Percentiles rank a stretch among this genome's conserved stretches.
Conservation (phyloP, 92 coral and sea anemone species). For the Pocillopora meandrina region DNA sequence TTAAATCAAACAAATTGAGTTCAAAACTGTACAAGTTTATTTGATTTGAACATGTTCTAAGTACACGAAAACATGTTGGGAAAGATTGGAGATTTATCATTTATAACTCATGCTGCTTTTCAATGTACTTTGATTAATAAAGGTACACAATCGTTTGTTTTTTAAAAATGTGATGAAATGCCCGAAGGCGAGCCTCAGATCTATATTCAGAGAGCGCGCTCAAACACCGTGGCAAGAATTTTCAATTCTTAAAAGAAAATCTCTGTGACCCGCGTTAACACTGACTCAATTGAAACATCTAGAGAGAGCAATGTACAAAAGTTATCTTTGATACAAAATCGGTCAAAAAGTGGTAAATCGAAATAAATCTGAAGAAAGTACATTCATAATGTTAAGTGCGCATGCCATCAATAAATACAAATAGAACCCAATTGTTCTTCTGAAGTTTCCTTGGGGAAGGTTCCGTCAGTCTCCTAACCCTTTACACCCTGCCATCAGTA, state of each 20-base stretch:
- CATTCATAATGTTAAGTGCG: background rate
- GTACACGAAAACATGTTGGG: background rate
- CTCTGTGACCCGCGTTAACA: background rate
- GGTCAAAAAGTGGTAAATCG: background rate
- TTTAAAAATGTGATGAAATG: too few species aligned
- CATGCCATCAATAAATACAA: background rate
- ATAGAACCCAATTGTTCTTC: background rate
- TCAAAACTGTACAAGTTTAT: background rate
- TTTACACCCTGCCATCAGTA: too few species aligned
- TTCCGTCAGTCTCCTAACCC: too few species aligned
- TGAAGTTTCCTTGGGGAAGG: background rate
- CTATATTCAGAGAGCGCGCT: too few species aligned
- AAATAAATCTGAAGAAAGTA: background rate
- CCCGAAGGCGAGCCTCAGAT: too few species aligned
- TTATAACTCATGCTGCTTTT: too few species aligned
- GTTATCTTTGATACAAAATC: slow-evolving; percentile 10
- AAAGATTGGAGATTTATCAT: background rate
- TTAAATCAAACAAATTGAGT: background rate
- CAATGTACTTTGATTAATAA: too few species aligned
- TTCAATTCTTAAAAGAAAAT: background rate
- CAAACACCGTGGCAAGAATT: too few species aligned
- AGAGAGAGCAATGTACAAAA: slow-evolving; percentile 2
- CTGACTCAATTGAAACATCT: background rate
- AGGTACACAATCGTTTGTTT: too few species aligned
- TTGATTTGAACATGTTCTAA: background rate